Base-by-base conservation (phyloP, 2,888 invertebrate genomes). In the Lycophotia porphyrea region DNA sequence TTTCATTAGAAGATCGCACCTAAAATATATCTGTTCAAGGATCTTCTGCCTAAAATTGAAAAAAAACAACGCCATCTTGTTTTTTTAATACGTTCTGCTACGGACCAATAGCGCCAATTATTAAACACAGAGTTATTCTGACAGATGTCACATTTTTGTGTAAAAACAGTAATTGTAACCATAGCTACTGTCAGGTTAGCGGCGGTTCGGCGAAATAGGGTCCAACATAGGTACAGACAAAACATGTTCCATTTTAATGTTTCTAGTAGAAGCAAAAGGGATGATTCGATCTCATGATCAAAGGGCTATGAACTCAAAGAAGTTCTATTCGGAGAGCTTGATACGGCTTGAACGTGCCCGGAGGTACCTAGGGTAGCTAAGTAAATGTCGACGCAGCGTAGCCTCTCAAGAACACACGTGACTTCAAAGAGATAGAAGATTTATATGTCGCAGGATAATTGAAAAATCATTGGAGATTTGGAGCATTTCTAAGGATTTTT, bases 361-460 rank as follows among this genome's bases (percentile, higher is more conserved):
- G 13, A 44, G 36, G 61, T 36, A 42, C 39, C n/a, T 63, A 39
- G n/a, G 63, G n/a, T 27, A 39, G n/a, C 15, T 63, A n/a, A 63
- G 63, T 76, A 78, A 76, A 71, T 84, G 76, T 58, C 64, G 67
- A 82, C 73, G 67, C 61, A 80, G 81, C 64, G 61, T 72, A 36
- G 13, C 47, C 67, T 68, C 34, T 76, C 24, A 74, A 76, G 55
- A 74, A 15, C 44, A 68, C 49, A 76, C 76, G 82, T 82, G 84
- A 74, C 76, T 71, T 66, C 39, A 18, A 66, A 74, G 58, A 73
- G 47, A 74, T 61, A 63, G 75, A 63, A 67, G 60, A 68, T 72
- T 27, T 55, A 68, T 47, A 64, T 15, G 71, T 58, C 31, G 27
- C 18, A 8, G 39, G 39, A 63, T 63, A 15, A 63, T n/a, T n/a